phyloP scores from a whole-genome alignment of 2,797 vertebrate species.

The Sparus aurata region DNA sequence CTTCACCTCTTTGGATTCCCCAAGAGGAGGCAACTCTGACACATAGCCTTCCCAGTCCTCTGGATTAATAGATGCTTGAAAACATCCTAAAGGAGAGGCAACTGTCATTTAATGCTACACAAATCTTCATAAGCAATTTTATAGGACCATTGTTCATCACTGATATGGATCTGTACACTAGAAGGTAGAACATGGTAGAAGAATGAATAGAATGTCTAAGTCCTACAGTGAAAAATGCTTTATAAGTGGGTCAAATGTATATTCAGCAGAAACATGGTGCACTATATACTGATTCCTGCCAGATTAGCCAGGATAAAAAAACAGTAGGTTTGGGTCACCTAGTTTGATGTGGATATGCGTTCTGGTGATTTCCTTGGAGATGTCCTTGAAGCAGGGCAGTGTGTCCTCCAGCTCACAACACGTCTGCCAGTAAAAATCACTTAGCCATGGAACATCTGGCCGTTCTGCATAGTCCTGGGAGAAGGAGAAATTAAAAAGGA shows the following conservation, averaged over 20 bases:
- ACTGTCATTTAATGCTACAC: background rate
- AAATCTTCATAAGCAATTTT: background rate
- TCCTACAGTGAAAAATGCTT: constrained; percentile 9
- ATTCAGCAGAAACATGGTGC: background rate
- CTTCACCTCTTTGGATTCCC: constrained; percentile 19
- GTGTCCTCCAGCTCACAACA: constrained; percentile 87
- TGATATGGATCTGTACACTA: background rate
- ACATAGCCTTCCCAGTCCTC: constrained; percentile 66
- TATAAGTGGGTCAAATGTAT: constrained; percentile 3
- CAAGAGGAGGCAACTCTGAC: constrained; percentile 40
- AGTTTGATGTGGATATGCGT: constrained; percentile 63
- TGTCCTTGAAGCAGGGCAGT: constrained; percentile 85
- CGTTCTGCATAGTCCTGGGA: constrained; percentile 77
- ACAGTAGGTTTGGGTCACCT: constrained; percentile 44
- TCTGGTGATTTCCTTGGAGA: constrained; percentile 78
- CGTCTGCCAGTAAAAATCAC: constrained; percentile 81
- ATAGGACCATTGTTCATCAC: background rate
- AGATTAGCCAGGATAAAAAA: constrained; percentile 6
- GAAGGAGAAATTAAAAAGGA: constrained; percentile 19
- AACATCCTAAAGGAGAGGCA: constrained; percentile 68
- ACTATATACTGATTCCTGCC: constrained; percentile 12
- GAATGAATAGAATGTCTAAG: constrained; percentile 5
- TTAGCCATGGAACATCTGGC: constrained; percentile 84
- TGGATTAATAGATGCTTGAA: constrained; percentile 85
- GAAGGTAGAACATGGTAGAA: background rate